phyloP scores from a whole-genome alignment of 2,888 invertebrate species.

The Fissipunctia ypsillon region DNA sequence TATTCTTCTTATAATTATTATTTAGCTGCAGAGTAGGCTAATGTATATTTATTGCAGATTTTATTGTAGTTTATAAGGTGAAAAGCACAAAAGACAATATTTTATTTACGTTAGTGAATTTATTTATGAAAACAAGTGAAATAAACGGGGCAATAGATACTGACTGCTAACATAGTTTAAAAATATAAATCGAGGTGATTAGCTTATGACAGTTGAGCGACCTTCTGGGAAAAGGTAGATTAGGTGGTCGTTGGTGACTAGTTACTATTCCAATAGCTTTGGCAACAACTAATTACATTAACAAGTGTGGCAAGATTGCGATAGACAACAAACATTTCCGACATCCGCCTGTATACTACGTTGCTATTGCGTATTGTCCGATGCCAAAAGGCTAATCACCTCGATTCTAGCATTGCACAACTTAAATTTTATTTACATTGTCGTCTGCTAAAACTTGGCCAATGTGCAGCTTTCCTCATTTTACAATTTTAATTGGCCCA shows the following conservation, averaged over 20 bases:
- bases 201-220: conserved; percentile 2
- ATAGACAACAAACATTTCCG: conserved; percentile 47
- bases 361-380: conserved; percentile 48
- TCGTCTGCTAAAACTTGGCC: conserved; percentile 41
- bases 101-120: conserved; percentile 83
- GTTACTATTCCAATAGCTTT: conserved; percentile 31
- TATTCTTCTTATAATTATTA: conserved; percentile 74
- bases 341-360: conserved; percentile 50
- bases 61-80: conserved; percentile 78
- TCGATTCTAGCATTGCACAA: conserved; percentile 46
- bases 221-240: conserved; percentile 12
- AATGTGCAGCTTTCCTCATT: conserved; percentile 38
- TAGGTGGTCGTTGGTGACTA: conserved; percentile 14
- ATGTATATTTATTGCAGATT: conserved; percentile 87
- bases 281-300: conserved; percentile 19
- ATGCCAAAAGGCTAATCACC: conserved; percentile 49
- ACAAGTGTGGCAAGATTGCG: conserved; percentile 50
- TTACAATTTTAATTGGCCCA: conserved; percentile 21
- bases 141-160: conserved; percentile 77
- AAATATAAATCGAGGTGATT: conserved; percentile 36
- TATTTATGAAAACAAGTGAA: conserved; percentile 79
- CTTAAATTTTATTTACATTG: conserved; percentile 44
- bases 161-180: conserved; percentile 44
- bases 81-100: conserved; percentile 88
- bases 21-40: conserved; percentile 78